phyloP scores from a whole-genome alignment of 1,140 invertebrate genomes.

The Armadillidium nasatum region DNA sequence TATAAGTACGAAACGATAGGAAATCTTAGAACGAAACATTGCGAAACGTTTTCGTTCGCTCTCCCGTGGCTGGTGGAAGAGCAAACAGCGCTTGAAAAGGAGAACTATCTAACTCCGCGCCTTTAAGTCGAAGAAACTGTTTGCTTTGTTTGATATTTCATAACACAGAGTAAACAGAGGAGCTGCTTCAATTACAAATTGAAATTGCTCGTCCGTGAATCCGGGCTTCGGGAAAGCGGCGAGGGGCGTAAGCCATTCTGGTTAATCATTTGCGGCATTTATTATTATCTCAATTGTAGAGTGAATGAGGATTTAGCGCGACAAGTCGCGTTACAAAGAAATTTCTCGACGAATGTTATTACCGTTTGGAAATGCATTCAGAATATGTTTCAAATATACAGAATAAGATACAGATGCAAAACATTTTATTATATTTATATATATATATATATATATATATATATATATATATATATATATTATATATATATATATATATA shows the following conservation, averaged over 20 bases:
- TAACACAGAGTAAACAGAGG: slow-evolving; percentile 42
- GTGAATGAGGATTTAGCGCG: too few relatives aligned
- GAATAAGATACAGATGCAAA: neutral
- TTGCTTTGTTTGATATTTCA: slow-evolving; percentile 43
- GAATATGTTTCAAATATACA: neutral
- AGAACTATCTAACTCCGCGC: slow-evolving; percentile 36
- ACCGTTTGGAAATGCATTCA: neutral
- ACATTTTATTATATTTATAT: neutral
- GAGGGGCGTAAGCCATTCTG: neutral
- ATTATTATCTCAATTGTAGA: neutral
- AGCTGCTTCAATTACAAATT: slow-evolving; percentile 43
- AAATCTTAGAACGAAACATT: slow-evolving; percentile 19
- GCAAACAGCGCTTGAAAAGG: slow-evolving; percentile 38
- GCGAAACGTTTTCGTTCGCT: neutral
- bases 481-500: slow-evolving; percentile 6
- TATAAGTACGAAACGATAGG: slow-evolving; percentile 33
- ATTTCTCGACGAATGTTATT: neutral
- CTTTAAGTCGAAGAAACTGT: slow-evolving; percentile 38
- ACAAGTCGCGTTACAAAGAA: neutral
- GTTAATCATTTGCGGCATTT: slow-evolving; percentile 1
- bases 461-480: neutral
- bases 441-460: neutral
- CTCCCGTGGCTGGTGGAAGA: slow-evolving; percentile 29
- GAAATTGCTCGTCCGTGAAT: slow-evolving; percentile 42
- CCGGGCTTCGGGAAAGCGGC: slow-evolving; percentile 21